Percentiles rank a stretch among this genome's conserved stretches.
phyloP scores from a whole-genome alignment of 1,140 invertebrate genomes.

The Dendroctonus ponderosae region DNA sequence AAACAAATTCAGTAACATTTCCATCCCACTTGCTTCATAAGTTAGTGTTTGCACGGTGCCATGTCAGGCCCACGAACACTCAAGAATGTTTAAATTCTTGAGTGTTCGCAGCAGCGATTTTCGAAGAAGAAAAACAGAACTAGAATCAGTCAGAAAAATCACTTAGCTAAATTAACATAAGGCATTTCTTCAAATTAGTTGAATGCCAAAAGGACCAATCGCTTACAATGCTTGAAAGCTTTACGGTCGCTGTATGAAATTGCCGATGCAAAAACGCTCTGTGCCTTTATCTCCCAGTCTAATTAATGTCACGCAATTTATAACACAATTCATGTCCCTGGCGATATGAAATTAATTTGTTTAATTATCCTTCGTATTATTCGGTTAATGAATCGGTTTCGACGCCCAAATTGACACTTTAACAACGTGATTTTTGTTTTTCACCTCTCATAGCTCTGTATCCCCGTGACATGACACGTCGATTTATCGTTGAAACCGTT shows the following conservation, averaged over 20 bases:
- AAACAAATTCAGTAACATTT: constrained; percentile 16
- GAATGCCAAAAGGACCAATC: no score
- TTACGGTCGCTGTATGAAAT: not conserved
- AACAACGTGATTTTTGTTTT: constrained; percentile 17
- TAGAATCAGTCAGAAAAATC: no score
- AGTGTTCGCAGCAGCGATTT: no score
- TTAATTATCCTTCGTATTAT: constrained; percentile 28
- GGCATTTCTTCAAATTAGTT: no score
- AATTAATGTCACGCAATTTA: constrained; percentile 31
- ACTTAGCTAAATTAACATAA: no score
- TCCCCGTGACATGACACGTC: constrained; percentile 5
- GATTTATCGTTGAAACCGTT: constrained; percentile 1
- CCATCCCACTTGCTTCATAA: constrained; percentile 19
- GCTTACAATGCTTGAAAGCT: no score
- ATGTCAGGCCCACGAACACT: not conserved
- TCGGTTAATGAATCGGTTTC: constrained; percentile 23
- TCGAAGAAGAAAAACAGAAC: no score
- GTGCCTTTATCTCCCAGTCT: constrained; percentile 16
- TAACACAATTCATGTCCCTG: constrained; percentile 22
- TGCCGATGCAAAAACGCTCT: constrained; percentile 1
- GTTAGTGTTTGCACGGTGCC: not conserved
- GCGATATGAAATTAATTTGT: constrained; percentile 31
- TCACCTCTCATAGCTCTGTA: constrained; percentile 10
- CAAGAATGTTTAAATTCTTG: no score
- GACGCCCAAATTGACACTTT: constrained; percentile 22